Base-by-base conservation (phyloP, 1,140 invertebrate genomes). In the Aphaenogaster ashmeadi region DNA sequence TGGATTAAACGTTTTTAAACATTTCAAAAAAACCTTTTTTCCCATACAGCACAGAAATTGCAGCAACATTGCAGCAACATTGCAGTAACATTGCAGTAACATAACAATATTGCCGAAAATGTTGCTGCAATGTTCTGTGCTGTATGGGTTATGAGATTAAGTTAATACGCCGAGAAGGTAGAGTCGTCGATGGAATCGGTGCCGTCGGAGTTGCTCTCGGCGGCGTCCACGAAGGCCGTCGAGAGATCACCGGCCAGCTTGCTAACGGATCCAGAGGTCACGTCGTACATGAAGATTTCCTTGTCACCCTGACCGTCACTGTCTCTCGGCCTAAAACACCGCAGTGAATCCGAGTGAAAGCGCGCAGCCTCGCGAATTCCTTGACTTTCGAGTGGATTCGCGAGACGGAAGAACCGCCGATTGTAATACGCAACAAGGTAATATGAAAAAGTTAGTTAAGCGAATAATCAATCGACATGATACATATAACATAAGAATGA, bases 251-350 rank as follows among this genome's bases (percentile, higher is more conserved):
- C 97, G 58, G 96, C 96, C 18, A 97, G 94, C 94, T 97, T 97
- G 95, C 96, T 98, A 44, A 97, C 97, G 78, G 94, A 96, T 88
- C 97, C 94, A 0, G 97, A 97, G 62, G 95, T 94, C 11, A 98
- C 96, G 91, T 98, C 98, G 93, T 98, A 98, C 98, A 98, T 98
- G 94, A 97, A 98, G 87, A 98, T 98, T 95, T 98, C 98, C 93
- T 97, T 97, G 60, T 97, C 96, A 15, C 96, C 96, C 33, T 96
- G 88, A 62, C 91, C 89, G 54, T 95, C 93, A 47, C 94, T 93
- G 54, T 96, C 95, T 50, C 91, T 93, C 79, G 96, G 95, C 91
- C 96, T 97, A 95, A 27, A 94, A 94, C 54, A 87, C 3, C 27
- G 84, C 58, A 33, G 47, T 71, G 72, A 86, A 81, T 85, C 50